Evolutionary conservation across 2,888 invertebrate species (phyloP).

Genomic region (Diaphora mendica): DNA sequence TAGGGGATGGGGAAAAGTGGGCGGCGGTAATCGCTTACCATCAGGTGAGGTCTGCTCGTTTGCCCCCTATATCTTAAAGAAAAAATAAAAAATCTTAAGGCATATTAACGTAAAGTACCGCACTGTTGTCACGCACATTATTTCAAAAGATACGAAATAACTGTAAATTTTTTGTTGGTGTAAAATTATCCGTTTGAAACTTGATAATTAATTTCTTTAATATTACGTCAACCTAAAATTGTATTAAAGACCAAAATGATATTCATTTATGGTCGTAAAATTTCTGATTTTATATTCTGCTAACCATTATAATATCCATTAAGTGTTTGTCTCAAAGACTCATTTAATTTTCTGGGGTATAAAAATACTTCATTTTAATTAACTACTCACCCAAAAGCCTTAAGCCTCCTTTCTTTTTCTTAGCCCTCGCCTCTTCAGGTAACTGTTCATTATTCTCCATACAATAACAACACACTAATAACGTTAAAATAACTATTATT

Average conservation of each 20-base stretch:
- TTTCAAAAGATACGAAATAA: no score
- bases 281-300: constrained; percentile 21
- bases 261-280: no score
- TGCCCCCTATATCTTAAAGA: no score
- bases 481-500: constrained; percentile 59
- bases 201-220: background rate
- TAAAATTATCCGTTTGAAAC: background rate
- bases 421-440: constrained; percentile 73
- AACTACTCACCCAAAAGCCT: constrained; percentile 72
- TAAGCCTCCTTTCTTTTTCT: constrained; percentile 72
- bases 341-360: constrained; percentile 17
- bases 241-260: no score
- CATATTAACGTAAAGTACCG: no score
- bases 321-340: constrained; percentile 15
- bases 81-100: no score
- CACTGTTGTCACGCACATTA: no score
- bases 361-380: constrained; percentile 26
- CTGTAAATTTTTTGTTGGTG: background rate
- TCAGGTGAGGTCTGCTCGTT: no score
- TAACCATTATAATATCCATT: constrained; percentile 23
- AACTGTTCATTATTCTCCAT: constrained; percentile 64
- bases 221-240: background rate
- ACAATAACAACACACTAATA: constrained; percentile 74
- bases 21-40: no score
- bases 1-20: no score